Conservation (phyloP, 2,888 invertebrate species). For the Capitulum mitella region DNA sequence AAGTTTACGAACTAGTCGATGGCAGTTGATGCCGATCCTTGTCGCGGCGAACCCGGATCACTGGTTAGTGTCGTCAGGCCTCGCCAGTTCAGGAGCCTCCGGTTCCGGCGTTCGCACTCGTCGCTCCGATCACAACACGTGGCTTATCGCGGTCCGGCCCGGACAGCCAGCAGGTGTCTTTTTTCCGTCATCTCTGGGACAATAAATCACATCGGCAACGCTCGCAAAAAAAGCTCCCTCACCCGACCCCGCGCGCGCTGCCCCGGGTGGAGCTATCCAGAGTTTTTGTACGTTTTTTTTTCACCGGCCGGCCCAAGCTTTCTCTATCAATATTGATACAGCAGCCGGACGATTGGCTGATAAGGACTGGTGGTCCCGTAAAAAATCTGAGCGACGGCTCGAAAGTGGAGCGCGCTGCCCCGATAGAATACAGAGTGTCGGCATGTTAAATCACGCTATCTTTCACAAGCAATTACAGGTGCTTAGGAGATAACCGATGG, state of each 20-base stretch:
- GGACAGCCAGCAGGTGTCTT: not conserved
- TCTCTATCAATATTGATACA: slow-evolving; percentile 22
- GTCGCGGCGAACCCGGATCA: too few species aligned
- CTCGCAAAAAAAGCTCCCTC: not conserved
- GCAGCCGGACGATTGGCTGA: not conserved
- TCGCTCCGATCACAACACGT: not conserved
- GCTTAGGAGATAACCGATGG: not conserved
- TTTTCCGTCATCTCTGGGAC: not conserved
- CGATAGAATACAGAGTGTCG: not conserved
- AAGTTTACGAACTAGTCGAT: too few species aligned
- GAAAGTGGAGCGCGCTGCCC: not conserved
- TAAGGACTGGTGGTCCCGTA: not conserved
- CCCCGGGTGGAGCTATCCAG: not conserved
- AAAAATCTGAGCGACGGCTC: slow-evolving; percentile 13
- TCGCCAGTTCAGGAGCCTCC: too few species aligned
- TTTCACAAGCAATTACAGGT: slow-evolving; percentile 17
- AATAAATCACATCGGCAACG: not conserved
- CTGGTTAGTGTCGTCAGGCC: too few species aligned
- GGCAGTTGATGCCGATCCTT: too few species aligned
- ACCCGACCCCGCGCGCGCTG: too few species aligned
- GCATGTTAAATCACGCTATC: not conserved
- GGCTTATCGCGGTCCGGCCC: not conserved
- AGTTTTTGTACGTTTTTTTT: slow-evolving; percentile 1
- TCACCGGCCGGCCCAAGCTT: not conserved
- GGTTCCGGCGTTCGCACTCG: too few species aligned